Conservation (phyloP, 2,113 vertebrate genomes). For the Sinosuthora webbiana region DNA sequence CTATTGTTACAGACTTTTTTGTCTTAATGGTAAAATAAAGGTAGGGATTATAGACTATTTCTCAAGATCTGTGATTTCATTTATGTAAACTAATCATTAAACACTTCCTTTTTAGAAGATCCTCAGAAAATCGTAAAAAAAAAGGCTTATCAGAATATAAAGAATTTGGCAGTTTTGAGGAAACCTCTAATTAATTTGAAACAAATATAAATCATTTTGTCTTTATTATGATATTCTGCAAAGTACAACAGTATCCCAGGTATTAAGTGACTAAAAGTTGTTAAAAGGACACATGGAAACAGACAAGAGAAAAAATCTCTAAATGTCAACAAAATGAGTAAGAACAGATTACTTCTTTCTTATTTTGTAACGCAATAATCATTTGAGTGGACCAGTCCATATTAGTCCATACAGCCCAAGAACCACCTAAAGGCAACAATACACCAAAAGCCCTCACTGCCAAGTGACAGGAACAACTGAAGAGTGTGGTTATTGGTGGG, state of each 20-base stretch:
- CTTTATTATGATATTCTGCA: not conserved
- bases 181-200: not conserved
- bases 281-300: not conserved
- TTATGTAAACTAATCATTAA: not conserved
- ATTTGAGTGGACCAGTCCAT: not conserved
- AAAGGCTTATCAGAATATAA: not conserved
- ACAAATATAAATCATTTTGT: not conserved
- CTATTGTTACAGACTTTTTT: not conserved
- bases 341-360: not conserved
- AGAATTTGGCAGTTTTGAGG: not conserved
- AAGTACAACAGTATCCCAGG: not conserved
- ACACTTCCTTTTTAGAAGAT: not conserved
- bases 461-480: not conserved
- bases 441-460: accelerated
- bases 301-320: not conserved
- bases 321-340: not conserved
- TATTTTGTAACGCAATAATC: not conserved
- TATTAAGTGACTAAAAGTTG: not conserved
- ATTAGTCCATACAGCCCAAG: not conserved
- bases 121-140: not conserved
- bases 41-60: not conserved
- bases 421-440: not conserved
- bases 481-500: accelerated
- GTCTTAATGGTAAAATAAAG: not conserved
- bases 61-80: not conserved